Evolutionary conservation across 2,888 invertebrate genomes (phyloP), one percentile per base, ranked within the genome.

Genomic region (Oscheius sp.): DNA sequence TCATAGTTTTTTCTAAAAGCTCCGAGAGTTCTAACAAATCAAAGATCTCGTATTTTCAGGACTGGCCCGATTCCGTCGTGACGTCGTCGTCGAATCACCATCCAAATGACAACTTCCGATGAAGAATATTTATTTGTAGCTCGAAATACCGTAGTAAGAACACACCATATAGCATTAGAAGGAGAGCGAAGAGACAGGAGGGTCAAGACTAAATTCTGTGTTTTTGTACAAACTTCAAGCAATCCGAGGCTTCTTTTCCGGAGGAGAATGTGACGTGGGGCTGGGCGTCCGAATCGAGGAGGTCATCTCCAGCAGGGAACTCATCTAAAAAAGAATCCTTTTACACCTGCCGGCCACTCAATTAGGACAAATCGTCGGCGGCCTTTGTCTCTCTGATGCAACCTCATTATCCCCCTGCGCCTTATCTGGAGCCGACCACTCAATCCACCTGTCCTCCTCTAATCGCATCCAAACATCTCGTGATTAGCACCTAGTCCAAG

Each of bases 281-380:
- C 59, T 59, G 11, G 70, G 70, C 3, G 70, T 37, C 32, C 70
- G 58, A 32, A 48, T 47, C n/a, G 33, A 29, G 35, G 59, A 11
- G 50, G 58, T 70, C 60, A 70, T 55, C 48, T 70, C 60, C 32
- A 70, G 58, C 47, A 70, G 70, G 59, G 70, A 70, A 59, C 55
- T 37, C 48, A 70, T 47, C 70, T 70, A 47, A 59, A 70, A 70
- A n/a, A 42, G 29, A 59, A 58, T 32, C 33, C 11, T 48, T 58
- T 70, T 59, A 29, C 50, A 47, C 63, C 66, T 66, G 66, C 63
- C 47, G 50, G 48, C 59, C 70, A 72, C 63, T 62, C 72, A 62
- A 62, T 72, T 72, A 58, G 70, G 47, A 63, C 63, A 72, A 72
- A 60, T 63, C 70, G 58, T 29, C 70, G 48, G 47, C 70, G 58